Evolutionary conservation across 2,113 vertebrate species (phyloP).

Genomic region (cat (Felis catus)): DNA sequence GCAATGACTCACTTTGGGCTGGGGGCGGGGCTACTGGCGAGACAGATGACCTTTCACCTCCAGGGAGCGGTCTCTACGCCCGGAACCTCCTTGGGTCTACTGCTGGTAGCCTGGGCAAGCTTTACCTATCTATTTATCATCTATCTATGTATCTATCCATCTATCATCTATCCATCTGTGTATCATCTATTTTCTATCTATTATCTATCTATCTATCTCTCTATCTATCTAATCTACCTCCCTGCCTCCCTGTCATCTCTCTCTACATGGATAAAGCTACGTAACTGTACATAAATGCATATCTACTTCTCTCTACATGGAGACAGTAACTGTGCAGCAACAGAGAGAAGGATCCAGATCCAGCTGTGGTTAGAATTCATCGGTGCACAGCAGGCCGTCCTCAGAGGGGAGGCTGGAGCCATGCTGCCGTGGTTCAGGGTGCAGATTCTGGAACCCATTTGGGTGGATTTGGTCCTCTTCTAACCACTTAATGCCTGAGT

Average conservation of each 20-base stretch:
- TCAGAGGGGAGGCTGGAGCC: neutral
- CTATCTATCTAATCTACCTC: no score
- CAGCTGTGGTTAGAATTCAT: fast-evolving
- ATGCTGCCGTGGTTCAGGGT: neutral
- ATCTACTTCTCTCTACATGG: neutral
- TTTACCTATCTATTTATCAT: no score
- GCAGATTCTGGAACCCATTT: neutral
- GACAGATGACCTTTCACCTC: neutral
- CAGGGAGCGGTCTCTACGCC: neutral
- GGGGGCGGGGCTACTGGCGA: neutral
- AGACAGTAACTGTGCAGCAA: neutral
- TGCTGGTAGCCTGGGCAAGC: neutral
- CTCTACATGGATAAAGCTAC: neutral
- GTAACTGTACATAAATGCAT: neutral
- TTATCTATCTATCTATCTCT: no score
- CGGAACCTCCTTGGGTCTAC: neutral
- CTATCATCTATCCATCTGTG: no score
- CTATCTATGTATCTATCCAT: no score
- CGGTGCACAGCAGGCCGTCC: no score
- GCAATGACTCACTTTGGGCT: neutral
- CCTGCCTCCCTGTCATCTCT: no score
- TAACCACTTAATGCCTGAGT: neutral
- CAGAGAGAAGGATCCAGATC: neutral
- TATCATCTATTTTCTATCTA: no score
- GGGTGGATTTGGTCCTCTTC: neutral